Evolutionary conservation across 2,888 invertebrate species (phyloP), one percentile per base, ranked within the genome.

Genomic region (Polietes domitor): DNA sequence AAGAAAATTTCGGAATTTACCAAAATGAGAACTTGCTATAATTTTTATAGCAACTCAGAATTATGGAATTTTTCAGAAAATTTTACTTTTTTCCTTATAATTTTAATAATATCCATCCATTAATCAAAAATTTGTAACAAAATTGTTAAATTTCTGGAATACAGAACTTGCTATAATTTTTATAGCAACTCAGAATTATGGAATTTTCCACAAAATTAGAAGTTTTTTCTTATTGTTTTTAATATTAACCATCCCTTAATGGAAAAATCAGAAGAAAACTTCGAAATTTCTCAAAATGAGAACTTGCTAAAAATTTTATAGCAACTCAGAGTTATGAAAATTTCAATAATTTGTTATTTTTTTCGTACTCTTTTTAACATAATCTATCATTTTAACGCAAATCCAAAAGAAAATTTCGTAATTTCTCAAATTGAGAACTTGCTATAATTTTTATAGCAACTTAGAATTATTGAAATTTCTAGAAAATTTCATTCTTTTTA

Each of bases 231-330:
- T n/a, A n/a, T 41, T 41, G 2, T 41, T 41, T 41, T 7, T 41
- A 7, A 41, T 32, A 7, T 32, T 32, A 7, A 32, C n/a, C n/a
- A n/a, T n/a, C n/a, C n/a, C n/a, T n/a, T n/a, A n/a, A n/a, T n/a
- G n/a, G n/a, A n/a, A 32, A 32, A 32, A 32, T 5, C 32, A 32
- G 3, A 5, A 32, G 7, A 32, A 32, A 32, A 5, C 7, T 5
- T 32, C 7, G 32, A 32, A 43, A 43, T 43, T 43, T 10, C 43
- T 43, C 10, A 43, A 43, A 9, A 32, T 32, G 7, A 32, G 32
- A 32, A 32, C 32, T 32, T 32, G 32, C 55, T 58, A 58, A 24
- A 58, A 58, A 24, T 58, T 58, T 58, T 58, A 58, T 58, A 58
- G 58, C 26, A 58, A 24, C 12, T 53, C 5, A 3, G 6, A 7